Conservation (phyloP, 2,888 invertebrate species). For the Tricholauxania praeusta region DNA sequence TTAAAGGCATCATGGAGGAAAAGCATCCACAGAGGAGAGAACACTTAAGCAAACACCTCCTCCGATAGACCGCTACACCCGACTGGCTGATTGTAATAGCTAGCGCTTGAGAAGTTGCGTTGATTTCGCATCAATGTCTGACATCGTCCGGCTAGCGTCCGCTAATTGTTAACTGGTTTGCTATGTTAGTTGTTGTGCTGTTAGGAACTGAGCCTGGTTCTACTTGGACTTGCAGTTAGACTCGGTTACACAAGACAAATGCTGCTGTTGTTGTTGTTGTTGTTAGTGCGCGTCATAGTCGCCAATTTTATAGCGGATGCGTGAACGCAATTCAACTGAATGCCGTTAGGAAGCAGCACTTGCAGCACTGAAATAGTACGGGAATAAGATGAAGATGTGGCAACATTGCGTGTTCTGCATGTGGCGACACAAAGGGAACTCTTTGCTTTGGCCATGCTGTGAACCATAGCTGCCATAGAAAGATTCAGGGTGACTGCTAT, state of each 20-base stretch:
- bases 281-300: constrained; percentile 25
- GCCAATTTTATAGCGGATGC: constrained; percentile 66
- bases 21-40: constrained; percentile 7
- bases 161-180: constrained; percentile 38
- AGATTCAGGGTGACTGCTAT: not conserved
- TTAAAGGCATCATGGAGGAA: not conserved
- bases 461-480: too few relatives aligned
- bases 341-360: constrained; percentile 58
- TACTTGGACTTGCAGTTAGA: too few relatives aligned
- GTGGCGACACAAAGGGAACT: constrained; percentile 26
- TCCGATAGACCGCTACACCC: not conserved
- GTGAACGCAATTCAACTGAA: constrained; percentile 65
- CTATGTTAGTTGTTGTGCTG: not conserved
- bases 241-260: not conserved
- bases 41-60: constrained; percentile 29
- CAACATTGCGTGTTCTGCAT: constrained; percentile 26
- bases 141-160: constrained; percentile 11
- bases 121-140: not conserved
- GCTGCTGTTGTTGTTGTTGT: constrained; percentile 1
- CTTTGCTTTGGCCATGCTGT: not conserved
- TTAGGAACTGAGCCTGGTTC: not conserved
- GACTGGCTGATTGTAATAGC: not conserved
- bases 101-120: not conserved
- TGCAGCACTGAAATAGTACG: too few relatives aligned
- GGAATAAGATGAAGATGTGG: not conserved